These are phyloP conservation scores for Siniperca chuatsi DNA, from an alignment of 2,113 vertebrate genomes.

Conservation along the genomic window DNA sequence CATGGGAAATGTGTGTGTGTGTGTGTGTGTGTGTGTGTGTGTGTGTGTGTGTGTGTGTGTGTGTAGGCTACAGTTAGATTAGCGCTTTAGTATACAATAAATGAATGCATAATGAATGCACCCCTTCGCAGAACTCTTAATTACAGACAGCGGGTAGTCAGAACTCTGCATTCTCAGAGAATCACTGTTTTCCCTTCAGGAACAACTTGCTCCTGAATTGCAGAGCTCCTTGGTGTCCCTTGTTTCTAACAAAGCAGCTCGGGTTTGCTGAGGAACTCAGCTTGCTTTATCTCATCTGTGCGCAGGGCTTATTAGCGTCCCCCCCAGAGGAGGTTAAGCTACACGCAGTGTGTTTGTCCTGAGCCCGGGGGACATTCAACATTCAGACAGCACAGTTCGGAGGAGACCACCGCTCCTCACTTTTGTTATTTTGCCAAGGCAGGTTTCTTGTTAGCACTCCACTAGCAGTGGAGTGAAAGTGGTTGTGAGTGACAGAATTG, in stretches of 20 bases:
- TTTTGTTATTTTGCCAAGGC: conserved; percentile 42
- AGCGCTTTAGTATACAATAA: conserved; percentile 20
- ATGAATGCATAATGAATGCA: conserved; percentile 45
- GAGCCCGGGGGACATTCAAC: conserved; percentile 58
- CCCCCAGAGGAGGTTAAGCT: conserved; percentile 52
- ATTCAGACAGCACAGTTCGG: conserved; percentile 57
- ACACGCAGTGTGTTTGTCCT: conserved; percentile 42
- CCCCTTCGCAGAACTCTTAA: conserved; percentile 36
- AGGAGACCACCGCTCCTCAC: conserved; percentile 25
- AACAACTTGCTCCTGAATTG: conserved; percentile 38
- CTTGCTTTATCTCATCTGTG: conserved; percentile 39
- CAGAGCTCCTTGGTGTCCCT: conserved; percentile 12
- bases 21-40: neutral
- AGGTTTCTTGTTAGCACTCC: conserved; percentile 42
- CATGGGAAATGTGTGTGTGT: neutral
- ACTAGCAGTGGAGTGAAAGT: neutral
- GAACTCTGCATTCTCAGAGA: conserved; percentile 27
- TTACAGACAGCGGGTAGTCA: conserved; percentile 36
- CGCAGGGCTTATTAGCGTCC: conserved; percentile 57
- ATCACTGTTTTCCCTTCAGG: conserved; percentile 26
- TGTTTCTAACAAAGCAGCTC: conserved; percentile 37
- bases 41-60: neutral
- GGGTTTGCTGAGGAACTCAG: conserved; percentile 9
- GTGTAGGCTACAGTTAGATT: conserved; percentile 20
- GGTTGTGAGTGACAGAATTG: conserved; percentile 35